phyloP scores from a whole-genome alignment of 2,797 vertebrate genomes.

The Alectoris magna region DNA sequence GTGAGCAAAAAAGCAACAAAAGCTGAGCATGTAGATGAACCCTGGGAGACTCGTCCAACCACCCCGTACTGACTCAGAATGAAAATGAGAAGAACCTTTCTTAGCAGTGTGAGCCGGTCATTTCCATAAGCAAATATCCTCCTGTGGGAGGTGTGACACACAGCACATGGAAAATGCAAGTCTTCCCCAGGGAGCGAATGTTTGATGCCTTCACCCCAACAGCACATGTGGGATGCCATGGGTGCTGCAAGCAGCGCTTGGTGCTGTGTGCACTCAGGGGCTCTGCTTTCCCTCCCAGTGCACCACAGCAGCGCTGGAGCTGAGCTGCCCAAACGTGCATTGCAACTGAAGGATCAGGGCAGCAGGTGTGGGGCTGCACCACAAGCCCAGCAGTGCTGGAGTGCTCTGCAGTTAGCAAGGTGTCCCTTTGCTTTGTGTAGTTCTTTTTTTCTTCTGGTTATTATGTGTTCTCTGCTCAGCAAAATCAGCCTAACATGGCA shows the following conservation, averaged over 20 bases:
- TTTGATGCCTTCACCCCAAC: not conserved
- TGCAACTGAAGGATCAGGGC: not conserved
- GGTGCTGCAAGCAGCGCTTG: rapidly evolving
- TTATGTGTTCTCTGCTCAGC: not conserved
- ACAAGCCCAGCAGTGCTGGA: not conserved
- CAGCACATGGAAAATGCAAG: not conserved
- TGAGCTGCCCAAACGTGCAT: not conserved
- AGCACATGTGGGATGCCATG: rapidly evolving
- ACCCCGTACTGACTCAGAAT: not conserved
- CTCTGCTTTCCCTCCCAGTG: not conserved
- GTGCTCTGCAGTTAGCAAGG: not conserved
- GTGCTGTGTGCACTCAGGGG: not conserved
- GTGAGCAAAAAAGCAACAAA: not conserved
- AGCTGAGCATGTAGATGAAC: not conserved
- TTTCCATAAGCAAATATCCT: not conserved
- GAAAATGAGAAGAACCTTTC: not conserved
- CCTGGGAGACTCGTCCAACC: not conserved
- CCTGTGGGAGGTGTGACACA: not conserved
- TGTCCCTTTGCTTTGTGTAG: not conserved
- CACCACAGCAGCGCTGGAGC: not conserved
- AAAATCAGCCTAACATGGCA: not conserved
- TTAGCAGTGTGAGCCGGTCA: not conserved
- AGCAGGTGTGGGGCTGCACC: not conserved
- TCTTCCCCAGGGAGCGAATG: rapidly evolving
- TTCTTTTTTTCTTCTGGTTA: not conserved